A percentile compares a stretch with the other conserved stretches of the same genome.
Conservation (phyloP, 53 echinoderm and acorn worm species). For the Echinarachnius parma region DNA sequence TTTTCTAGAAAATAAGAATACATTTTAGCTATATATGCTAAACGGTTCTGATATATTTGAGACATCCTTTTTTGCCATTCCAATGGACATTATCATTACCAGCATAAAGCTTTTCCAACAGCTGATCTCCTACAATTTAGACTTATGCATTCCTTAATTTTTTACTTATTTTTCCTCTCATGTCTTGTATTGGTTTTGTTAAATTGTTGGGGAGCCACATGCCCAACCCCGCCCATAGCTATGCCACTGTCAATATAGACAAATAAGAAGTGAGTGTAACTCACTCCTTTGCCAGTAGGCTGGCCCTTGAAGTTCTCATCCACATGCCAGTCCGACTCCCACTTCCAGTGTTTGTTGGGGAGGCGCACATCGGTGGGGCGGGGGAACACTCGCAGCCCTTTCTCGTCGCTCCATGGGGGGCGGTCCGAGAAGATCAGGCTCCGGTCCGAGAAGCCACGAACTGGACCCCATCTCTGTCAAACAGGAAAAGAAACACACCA, state of each 20-base stretch:
- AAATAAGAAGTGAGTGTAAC: background rate
- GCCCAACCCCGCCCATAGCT: background rate
- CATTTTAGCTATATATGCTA: no score
- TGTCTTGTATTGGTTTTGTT: no score
- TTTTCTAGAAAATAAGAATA: no score
- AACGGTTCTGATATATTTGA: no score
- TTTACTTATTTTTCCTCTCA: no score
- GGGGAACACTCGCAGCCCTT: conserved; percentile 60
- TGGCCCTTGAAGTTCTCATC: conserved; percentile 90
- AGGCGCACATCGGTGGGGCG: conserved; percentile 66
- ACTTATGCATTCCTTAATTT: no score
- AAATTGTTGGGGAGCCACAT: no score
- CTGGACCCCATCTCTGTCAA: conserved; percentile 96
- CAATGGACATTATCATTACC: no score
- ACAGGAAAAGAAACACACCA: conserved; percentile 26
- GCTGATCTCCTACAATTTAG: no score
- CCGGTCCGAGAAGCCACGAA: conserved; percentile 79
- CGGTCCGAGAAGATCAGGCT: conserved; percentile 84
- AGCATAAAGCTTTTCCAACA: no score
- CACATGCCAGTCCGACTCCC: conserved; percentile 96
- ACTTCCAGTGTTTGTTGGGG: conserved; percentile 90
- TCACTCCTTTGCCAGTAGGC: conserved; percentile 93
- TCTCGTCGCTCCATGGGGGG: conserved; percentile 84
- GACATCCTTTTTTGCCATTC: no score
- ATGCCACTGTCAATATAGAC: background rate